phyloP scores from a whole-genome alignment of 2,888 invertebrate species.

The Lasioglossum morio region DNA sequence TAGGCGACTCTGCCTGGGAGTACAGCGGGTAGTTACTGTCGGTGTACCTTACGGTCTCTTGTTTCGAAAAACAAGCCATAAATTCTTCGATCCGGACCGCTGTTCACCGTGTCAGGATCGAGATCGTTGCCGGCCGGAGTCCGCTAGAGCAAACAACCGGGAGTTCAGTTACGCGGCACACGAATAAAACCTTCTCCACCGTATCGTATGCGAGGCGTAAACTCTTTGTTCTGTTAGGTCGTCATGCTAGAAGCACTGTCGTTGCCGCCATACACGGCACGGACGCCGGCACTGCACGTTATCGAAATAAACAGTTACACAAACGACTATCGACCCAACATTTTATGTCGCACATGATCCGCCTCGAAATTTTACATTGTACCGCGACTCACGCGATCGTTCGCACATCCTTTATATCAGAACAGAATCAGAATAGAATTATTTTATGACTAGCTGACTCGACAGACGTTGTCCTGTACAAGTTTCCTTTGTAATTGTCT shows the following conservation, averaged over 20 bases:
- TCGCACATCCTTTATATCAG: neutral
- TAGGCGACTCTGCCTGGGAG: neutral
- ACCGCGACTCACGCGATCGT: neutral
- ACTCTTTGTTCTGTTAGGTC: constrained; percentile 83
- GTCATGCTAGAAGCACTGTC: constrained; percentile 74
- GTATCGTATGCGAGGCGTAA: constrained; percentile 80
- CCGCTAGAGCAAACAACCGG: constrained; percentile 57
- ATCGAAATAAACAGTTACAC: constrained; percentile 5
- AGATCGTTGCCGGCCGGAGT: constrained; percentile 33
- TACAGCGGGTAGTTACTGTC: neutral
- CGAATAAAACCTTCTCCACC: constrained; percentile 65
- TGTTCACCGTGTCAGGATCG: constrained; percentile 36
- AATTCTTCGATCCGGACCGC: neutral
- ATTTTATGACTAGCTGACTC: no score
- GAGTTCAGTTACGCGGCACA: constrained; percentile 70
- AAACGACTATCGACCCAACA: neutral
- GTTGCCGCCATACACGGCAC: constrained; percentile 40
- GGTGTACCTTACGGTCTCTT: neutral
- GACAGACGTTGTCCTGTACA: no score
- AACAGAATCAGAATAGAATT: no score
- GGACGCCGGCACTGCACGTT: neutral
- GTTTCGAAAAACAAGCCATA: constrained; percentile 1
- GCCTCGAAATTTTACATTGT: neutral
- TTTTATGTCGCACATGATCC: neutral
- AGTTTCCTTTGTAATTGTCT: no score